Conservation (phyloP, 23 tunicate genomes). For the Clavelina lepadiformis region DNA sequence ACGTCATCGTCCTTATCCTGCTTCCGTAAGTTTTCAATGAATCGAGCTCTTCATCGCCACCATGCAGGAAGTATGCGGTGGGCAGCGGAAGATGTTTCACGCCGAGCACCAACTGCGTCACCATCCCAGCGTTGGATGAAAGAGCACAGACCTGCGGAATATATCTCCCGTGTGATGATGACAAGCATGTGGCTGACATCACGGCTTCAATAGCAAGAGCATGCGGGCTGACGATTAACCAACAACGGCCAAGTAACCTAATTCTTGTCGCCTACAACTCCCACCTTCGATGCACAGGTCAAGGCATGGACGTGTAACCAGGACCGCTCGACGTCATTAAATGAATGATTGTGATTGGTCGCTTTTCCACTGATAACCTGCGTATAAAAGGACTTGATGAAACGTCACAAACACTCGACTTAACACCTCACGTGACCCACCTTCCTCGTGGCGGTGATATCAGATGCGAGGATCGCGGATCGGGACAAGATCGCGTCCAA, state of each 20-base stretch:
- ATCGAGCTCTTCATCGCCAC: not conserved
- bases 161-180: too few relatives aligned
- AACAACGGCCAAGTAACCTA: too few relatives aligned
- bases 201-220: too few relatives aligned
- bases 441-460: not conserved
- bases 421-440: not conserved
- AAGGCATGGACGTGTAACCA: slow-evolving; percentile 11
- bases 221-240: too few relatives aligned
- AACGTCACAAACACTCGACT: not conserved
- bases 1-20: not conserved
- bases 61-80: not conserved
- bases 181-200: too few relatives aligned
- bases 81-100: not conserved
- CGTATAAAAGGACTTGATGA: too few relatives aligned
- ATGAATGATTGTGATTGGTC: too few relatives aligned
- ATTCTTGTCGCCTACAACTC: too few relatives aligned
- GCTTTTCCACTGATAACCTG: too few relatives aligned
- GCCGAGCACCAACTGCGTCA: slow-evolving; percentile 12
- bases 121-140: slow-evolving; percentile 3
- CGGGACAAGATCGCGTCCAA: slow-evolving; percentile 8
- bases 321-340: too few relatives aligned
- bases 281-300: slow-evolving; percentile 12
- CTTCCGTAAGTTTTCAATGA: not conserved
- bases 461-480: not conserved
- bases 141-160: slow-evolving; percentile 14